Evolutionary conservation across 1,140 invertebrate genomes (phyloP), one percentile per base, ranked within the genome.

Genomic region (Holcopasites calliopsidis): DNA sequence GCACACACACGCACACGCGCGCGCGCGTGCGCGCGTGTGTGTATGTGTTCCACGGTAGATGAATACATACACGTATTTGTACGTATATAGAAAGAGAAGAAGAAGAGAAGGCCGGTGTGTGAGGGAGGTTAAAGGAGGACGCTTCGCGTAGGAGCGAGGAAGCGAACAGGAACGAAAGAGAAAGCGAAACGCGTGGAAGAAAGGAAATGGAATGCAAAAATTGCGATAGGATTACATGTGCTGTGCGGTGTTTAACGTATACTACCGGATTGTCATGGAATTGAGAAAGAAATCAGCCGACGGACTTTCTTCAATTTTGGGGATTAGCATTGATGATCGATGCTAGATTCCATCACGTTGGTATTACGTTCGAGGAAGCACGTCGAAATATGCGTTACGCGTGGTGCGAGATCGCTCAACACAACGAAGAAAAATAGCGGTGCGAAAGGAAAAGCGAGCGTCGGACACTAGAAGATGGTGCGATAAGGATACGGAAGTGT

Each of bases 81-180:
- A 35, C 62, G 61, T 79, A 73, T 76, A 54, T 60, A 62, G 38
- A 50, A 69, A 80, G 77, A 69, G 66, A 38, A 55, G 73, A 66
- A 60, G 78, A 60, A 78, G 55, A 52, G 78, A 72, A 28, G 62
- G 54, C 49, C 61, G 52, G 57, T 21, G 58, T n/a, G n/a, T 28
- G 68, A 80, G 79, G 71, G 52, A 57, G 57, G 64, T 47, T 68
- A 40, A 40, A 62, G 60, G 64, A 55, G 64, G 44, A 23, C 44
- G 38, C 47, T 38, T 28, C 23, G 44, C 23, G n/a, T 49, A 44
- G 31, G 60, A 35, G 38, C 26, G 33, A 54, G 66, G 28, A 47
- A 65, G 60, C 11, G 44, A 72, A 57, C 0, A 50, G 65, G 33
- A 10, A 44, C 49, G 69, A 65, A 18, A 31, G 28, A 71, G 61